A percentile compares a stretch with the other conserved stretches of the same genome.
Conservation (phyloP, 92 coral and sea anemone genomes). For the Heliopora coerulea region DNA sequence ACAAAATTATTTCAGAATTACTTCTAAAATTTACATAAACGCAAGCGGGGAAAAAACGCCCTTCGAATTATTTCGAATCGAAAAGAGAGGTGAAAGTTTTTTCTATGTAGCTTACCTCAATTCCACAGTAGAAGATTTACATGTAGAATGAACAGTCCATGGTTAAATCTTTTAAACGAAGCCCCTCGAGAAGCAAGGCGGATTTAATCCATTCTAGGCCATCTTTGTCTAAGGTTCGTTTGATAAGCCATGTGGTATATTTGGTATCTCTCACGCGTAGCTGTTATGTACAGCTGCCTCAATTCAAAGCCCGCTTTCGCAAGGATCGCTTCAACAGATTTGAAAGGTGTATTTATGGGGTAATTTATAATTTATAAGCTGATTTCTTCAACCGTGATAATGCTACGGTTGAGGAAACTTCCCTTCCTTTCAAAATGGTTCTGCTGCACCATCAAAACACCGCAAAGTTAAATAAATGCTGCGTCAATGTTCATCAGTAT, state of each 20-base stretch:
- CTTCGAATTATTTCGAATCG: background rate
- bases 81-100: background rate
- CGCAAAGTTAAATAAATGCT: too few species aligned
- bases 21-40: background rate
- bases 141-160: constrained; percentile 6
- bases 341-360: constrained; percentile 18
- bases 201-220: background rate
- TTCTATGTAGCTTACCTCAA: constrained; percentile 5
- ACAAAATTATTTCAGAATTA: background rate
- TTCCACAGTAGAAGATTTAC: background rate
- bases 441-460: too few species aligned
- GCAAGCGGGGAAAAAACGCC: background rate
- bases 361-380: constrained; percentile 31
- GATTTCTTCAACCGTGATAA: background rate
- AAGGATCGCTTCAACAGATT: constrained; percentile 8
- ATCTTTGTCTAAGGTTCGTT: background rate
- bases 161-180: background rate
- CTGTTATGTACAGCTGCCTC: background rate
- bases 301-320: background rate
- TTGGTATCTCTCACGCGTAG: background rate
- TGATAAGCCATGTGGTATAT: background rate
- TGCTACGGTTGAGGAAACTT: background rate
- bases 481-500: too few species aligned
- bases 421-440: too few species aligned
- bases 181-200: background rate